Base-by-base conservation (phyloP, 1,140 invertebrate genomes). In the Paraescarpia echinospica region DNA sequence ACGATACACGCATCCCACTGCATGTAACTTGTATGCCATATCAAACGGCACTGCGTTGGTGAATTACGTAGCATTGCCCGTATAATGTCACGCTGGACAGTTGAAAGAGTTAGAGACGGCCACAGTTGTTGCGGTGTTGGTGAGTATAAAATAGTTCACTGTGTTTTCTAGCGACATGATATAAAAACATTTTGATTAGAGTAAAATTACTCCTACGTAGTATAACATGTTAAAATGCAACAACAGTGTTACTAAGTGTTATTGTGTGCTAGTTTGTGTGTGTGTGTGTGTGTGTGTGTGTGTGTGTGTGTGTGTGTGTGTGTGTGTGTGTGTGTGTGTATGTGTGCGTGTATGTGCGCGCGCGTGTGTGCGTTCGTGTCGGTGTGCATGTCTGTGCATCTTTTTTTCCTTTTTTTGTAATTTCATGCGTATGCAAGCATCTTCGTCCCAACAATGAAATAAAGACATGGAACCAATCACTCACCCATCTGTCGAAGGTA, bases 211-310 rank as follows among this genome's bases (percentile, higher is more conserved):
- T n/a, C n/a, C n/a, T n/a, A n/a, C n/a, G n/a, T n/a, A n/a, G n/a
- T n/a, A n/a, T n/a, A n/a, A n/a, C n/a, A n/a, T n/a, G n/a, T n/a
- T n/a, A n/a, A n/a, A n/a, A n/a, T n/a, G n/a, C n/a, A n/a, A n/a
- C n/a, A n/a, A n/a, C n/a, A n/a, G n/a, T n/a, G n/a, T n/a, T n/a
- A n/a, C n/a, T n/a, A n/a, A n/a, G 59, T 77, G 59, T 77, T 6
- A 14, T 6, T 77, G 59, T 77, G 59, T 77, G 59, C 22, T 6
- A 14, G 59, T 77, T 6, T 77, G 59, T 77, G 59, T 77, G 59
- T 77, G 59, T 77, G 59, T 77, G 59, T 77, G 59, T 77, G 59
- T 77, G 59, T 77, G 59, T 77, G 59, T 77, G 59, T 77, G 59
- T 77, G 59, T 77, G 59, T 77, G 59, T 77, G 59, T 77, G 59